These are phyloP conservation scores for Thera obeliscata DNA, from an alignment of 2,888 invertebrate genomes.

Conservation along the genomic window DNA sequence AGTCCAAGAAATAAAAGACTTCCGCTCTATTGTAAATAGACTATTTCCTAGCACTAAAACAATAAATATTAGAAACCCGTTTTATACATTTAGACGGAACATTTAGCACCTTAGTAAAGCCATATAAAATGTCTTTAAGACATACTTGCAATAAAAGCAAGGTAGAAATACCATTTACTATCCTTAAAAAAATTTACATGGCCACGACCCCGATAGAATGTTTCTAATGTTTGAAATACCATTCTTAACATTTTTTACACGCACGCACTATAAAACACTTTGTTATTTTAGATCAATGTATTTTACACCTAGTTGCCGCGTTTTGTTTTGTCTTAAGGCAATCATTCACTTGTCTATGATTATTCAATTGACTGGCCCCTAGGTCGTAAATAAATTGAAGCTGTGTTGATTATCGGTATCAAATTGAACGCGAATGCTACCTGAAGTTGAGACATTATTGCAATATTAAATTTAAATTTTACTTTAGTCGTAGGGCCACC, in stretches of 20 bases:
- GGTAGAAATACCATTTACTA: no score
- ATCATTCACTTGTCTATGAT: constrained; percentile 50
- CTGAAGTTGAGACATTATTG: constrained; percentile 30
- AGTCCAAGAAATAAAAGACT: not conserved
- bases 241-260: not conserved
- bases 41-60: not conserved
- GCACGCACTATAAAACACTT: not conserved
- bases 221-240: not conserved
- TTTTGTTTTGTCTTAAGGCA: constrained; percentile 37
- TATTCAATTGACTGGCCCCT: constrained; percentile 56
- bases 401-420: constrained; percentile 27
- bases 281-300: not conserved
- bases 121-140: not conserved
- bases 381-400: constrained; percentile 29
- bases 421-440: constrained; percentile 13
- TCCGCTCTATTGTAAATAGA: not conserved
- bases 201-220: no score
- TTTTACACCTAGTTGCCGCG: constrained; percentile 19
- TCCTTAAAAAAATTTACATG: no score
- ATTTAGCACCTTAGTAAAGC: not conserved
- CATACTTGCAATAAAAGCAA: not conserved
- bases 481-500: not conserved
- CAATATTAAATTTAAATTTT: constrained; percentile 17
- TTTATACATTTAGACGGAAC: not conserved
- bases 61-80: not conserved